Conservation (phyloP, 2,113 vertebrate genomes). For the Thunnus maccoyii region DNA sequence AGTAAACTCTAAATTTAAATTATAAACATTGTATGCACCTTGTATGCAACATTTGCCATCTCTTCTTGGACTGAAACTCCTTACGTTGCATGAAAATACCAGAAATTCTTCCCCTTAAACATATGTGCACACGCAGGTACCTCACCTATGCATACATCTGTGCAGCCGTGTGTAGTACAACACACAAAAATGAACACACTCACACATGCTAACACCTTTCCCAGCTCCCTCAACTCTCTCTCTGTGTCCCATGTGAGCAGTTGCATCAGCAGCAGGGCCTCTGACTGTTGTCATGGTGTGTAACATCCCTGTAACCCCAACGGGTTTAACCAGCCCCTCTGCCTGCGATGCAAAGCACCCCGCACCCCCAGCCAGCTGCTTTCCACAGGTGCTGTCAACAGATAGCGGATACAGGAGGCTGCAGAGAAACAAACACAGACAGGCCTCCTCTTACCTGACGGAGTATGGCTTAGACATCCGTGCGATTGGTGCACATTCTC, state of each 20-base stretch:
- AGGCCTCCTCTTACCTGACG: constrained; percentile 38
- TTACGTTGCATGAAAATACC: background rate
- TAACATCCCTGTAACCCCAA: constrained; percentile 69
- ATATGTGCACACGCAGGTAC: constrained; percentile 10
- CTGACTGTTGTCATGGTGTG: constrained; percentile 71
- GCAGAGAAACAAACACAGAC: constrained; percentile 51
- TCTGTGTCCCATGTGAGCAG: constrained; percentile 58
- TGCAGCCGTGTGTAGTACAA: background rate
- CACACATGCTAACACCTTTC: constrained; percentile 53
- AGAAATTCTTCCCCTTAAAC: constrained; percentile 8
- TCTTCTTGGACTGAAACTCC: background rate
- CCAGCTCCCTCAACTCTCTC: background rate
- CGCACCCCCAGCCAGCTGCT: constrained; percentile 64
- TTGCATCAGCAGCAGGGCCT: constrained; percentile 70
- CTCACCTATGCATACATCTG: background rate
- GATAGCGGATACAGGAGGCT: constrained; percentile 38
- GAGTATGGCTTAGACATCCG: constrained; percentile 16
- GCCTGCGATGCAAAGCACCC: constrained; percentile 57
- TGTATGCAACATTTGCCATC: too few relatives aligned
- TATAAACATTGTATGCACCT: too few relatives aligned
- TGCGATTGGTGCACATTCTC: constrained; percentile 9
- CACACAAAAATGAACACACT: constrained; percentile 13
- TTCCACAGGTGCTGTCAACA: constrained; percentile 73
- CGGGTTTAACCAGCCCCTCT: constrained; percentile 47
- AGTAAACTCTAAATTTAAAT: too few relatives aligned